A percentile compares a stretch with the other conserved stretches of the same genome.
These are phyloP conservation scores for Hycleus cichorii DNA, from an alignment of 1,140 invertebrate genomes.

Conservation along the genomic window DNA sequence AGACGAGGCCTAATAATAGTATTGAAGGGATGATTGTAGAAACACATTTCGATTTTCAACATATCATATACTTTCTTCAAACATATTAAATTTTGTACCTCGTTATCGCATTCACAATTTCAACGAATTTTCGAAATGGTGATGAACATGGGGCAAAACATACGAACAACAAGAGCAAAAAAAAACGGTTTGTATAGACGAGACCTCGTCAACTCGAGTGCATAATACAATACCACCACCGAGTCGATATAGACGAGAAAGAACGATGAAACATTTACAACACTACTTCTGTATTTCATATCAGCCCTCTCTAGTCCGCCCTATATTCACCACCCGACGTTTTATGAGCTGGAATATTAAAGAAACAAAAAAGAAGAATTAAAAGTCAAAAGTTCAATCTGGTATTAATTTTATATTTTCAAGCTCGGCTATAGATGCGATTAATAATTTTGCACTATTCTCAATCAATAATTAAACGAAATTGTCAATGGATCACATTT, in stretches of 20 bases:
- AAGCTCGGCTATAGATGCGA: no score
- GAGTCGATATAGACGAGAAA: conserved; percentile 9
- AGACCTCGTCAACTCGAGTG: conserved; percentile 13
- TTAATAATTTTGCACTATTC: no score
- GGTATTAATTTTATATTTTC: no score
- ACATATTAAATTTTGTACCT: no score
- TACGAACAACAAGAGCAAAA: not conserved
- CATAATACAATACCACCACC: conserved; percentile 11
- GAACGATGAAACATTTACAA: conserved; percentile 5
- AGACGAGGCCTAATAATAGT: no score
- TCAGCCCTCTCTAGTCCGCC: conserved; percentile 8
- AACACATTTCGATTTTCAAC: not conserved
- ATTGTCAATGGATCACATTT: no score
- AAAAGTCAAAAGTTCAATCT: no score
- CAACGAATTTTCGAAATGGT: not conserved
- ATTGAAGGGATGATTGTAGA: no score
- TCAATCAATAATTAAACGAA: no score
- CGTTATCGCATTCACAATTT: not conserved
- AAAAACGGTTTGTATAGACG: conserved; percentile 7
- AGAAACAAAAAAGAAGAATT: not conserved
- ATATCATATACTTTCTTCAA: not conserved
- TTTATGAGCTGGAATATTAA: conserved; percentile 11
- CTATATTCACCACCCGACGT: conserved; percentile 11
- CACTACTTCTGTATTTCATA: conserved; percentile 14
- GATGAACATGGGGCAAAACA: not conserved